These are phyloP conservation scores for Platyura marginata DNA, from an alignment of 1,140 invertebrate species.

Conservation along the genomic window DNA sequence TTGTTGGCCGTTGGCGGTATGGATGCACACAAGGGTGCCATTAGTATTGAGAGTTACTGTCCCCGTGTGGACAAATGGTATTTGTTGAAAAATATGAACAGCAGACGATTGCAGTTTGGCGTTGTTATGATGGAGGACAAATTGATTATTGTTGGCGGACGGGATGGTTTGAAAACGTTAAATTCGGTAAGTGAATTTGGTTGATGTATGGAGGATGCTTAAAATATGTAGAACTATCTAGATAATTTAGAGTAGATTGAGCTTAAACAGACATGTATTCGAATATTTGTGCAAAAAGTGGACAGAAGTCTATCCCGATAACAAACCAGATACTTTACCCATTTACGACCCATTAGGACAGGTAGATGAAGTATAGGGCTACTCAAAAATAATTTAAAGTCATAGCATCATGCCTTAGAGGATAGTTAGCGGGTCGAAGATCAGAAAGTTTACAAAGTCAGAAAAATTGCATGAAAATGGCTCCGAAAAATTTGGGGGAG, in stretches of 20 bases:
- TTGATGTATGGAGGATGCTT: not conserved
- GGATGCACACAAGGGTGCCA: constrained; percentile 76
- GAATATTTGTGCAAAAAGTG: not conserved
- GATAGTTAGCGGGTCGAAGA: too few relatives aligned
- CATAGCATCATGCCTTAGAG: too few relatives aligned
- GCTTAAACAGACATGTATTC: not conserved
- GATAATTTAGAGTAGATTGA: too few relatives aligned
- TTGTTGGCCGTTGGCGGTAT: constrained; percentile 80
- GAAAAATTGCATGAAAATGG: too few relatives aligned
- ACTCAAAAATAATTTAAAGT: too few relatives aligned
- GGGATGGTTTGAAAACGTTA: constrained; percentile 85
- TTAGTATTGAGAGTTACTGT: constrained; percentile 79
- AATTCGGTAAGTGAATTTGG: constrained; percentile 39
- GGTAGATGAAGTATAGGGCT: too few relatives aligned
- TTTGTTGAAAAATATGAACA: constrained; percentile 59
- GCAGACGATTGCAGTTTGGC: constrained; percentile 70
- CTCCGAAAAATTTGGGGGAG: too few relatives aligned
- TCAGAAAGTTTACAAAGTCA: too few relatives aligned
- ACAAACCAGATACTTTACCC: too few relatives aligned
- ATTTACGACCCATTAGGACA: too few relatives aligned
- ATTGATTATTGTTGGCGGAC: constrained; percentile 62
- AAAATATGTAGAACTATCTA: too few relatives aligned
- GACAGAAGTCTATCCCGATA: too few relatives aligned
- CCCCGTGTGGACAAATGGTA: constrained; percentile 69
- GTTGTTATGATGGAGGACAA: constrained; percentile 73